Evolutionary conservation across 2,888 invertebrate species (phyloP).

Genomic region (Leptopilina myrica): DNA sequence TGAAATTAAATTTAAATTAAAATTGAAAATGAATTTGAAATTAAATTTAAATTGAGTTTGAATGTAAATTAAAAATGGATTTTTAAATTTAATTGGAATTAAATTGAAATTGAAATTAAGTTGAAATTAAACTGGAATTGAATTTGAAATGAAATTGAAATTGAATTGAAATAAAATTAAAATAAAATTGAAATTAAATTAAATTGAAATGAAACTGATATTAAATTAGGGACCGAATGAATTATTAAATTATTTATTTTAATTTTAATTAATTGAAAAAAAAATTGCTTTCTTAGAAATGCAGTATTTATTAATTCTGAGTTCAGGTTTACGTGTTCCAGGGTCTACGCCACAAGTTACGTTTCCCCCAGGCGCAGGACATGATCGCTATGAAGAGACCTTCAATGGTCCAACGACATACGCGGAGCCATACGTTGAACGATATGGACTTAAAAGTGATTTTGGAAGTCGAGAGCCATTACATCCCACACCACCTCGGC

Average conservation of each 20-base stretch:
- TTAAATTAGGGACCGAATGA: too few relatives aligned
- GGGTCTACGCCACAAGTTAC: slow-evolving; percentile 72
- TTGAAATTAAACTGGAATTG: too few relatives aligned
- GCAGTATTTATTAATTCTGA: slow-evolving; percentile 30
- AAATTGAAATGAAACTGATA: too few relatives aligned
- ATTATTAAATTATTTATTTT: neutral
- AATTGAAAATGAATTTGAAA: too few relatives aligned
- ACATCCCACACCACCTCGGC: slow-evolving; percentile 74
- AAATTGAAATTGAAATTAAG: too few relatives aligned
- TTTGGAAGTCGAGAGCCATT: slow-evolving; percentile 73
- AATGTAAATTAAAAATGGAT: too few relatives aligned
- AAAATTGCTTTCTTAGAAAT: neutral
- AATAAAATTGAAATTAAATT: too few relatives aligned
- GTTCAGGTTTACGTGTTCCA: slow-evolving; percentile 54
- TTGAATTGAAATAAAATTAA: too few relatives aligned
- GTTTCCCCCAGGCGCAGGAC: slow-evolving; percentile 71
- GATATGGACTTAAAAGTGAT: slow-evolving; percentile 73
- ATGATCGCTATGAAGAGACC: slow-evolving; percentile 74
- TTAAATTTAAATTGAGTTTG: too few relatives aligned
- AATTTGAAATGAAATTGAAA: too few relatives aligned
- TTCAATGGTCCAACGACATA: slow-evolving; percentile 75
- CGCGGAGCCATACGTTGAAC: slow-evolving; percentile 74
- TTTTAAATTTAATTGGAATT: too few relatives aligned
- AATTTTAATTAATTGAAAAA: neutral
- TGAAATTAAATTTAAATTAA: too few relatives aligned